Evolutionary conservation across 2,888 invertebrate genomes (phyloP).

Genomic region (Poecilus cupreus): DNA sequence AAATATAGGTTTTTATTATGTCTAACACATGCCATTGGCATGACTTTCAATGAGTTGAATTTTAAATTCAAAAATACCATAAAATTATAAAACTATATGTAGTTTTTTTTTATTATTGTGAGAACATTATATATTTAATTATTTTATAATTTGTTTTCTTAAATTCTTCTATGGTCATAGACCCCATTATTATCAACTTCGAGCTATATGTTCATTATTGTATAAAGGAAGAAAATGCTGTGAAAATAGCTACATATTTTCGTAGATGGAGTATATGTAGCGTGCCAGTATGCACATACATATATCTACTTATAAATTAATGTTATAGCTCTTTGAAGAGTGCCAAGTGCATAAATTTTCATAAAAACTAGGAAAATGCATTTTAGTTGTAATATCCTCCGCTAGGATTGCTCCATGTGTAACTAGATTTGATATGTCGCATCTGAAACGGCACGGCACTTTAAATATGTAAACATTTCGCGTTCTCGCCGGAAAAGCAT

Average conservation of each 20-base stretch:
- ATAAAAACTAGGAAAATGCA: constrained; percentile 42
- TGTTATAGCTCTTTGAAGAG: constrained; percentile 38
- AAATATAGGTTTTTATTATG: too few relatives aligned
- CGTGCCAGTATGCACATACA: neutral
- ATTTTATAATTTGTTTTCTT: neutral
- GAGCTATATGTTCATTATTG: too few relatives aligned
- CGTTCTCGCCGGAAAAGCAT: neutral
- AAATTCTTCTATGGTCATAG: too few relatives aligned
- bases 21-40: too few relatives aligned
- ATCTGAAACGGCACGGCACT: constrained; percentile 20
- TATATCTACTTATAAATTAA: constrained; percentile 32
- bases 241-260: neutral
- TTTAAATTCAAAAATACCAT: too few relatives aligned
- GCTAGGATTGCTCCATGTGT: constrained; percentile 34
- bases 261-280: neutral
- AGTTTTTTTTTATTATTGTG: too few relatives aligned
- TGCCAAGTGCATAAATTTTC: constrained; percentile 43
- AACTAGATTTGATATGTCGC: constrained; percentile 39
- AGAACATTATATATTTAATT: too few relatives aligned
- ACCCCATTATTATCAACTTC: too few relatives aligned
- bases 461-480: constrained; percentile 38
- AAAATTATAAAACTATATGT: too few relatives aligned
- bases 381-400: constrained; percentile 40
- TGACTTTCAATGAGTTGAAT: too few relatives aligned
- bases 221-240: neutral